These are phyloP conservation scores for Sisyra nigra DNA, from an alignment of 2,888 invertebrate species.

Conservation along the genomic window DNA sequence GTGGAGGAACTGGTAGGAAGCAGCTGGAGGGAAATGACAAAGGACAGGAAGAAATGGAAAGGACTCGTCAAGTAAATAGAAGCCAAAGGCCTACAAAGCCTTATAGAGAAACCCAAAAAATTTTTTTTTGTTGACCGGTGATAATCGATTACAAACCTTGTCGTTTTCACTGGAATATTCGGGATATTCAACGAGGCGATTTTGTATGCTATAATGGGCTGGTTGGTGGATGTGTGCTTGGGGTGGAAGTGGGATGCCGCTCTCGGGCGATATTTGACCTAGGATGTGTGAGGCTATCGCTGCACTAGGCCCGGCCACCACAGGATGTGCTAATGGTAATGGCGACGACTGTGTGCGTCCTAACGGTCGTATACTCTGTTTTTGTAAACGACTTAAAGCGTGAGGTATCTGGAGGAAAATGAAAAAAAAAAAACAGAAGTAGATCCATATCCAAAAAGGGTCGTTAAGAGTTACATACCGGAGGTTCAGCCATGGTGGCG, in stretches of 20 bases:
- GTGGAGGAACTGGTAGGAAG: too few relatives aligned
- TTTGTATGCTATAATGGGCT: constrained; percentile 5
- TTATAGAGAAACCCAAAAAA: too few relatives aligned
- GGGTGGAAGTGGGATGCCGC: constrained; percentile 10
- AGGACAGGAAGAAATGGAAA: too few relatives aligned
- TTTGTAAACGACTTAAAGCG: constrained; percentile 40
- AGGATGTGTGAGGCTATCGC: constrained; percentile 13
- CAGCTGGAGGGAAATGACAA: too few relatives aligned
- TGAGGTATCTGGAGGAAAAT: constrained; percentile 31
- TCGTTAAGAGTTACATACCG: not conserved
- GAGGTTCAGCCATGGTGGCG: constrained; percentile 2
- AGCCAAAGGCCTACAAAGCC: too few relatives aligned
- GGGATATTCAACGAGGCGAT: constrained; percentile 8
- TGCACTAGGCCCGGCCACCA: constrained; percentile 37
- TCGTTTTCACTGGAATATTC: constrained; percentile 7
- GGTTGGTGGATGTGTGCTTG: constrained; percentile 16
- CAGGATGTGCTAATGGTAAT: constrained; percentile 75
- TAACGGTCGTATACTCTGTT: constrained; percentile 54
- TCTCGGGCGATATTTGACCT: constrained; percentile 1
- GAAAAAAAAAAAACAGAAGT: not conserved
- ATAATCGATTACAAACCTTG: constrained; percentile 1
- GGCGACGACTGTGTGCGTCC: constrained; percentile 93
- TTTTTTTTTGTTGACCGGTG: too few relatives aligned
- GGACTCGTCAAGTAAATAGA: too few relatives aligned
- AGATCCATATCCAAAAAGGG: not conserved